phyloP scores from a whole-genome alignment of 2,113 vertebrate species.

The Pterocles orientalis region DNA sequence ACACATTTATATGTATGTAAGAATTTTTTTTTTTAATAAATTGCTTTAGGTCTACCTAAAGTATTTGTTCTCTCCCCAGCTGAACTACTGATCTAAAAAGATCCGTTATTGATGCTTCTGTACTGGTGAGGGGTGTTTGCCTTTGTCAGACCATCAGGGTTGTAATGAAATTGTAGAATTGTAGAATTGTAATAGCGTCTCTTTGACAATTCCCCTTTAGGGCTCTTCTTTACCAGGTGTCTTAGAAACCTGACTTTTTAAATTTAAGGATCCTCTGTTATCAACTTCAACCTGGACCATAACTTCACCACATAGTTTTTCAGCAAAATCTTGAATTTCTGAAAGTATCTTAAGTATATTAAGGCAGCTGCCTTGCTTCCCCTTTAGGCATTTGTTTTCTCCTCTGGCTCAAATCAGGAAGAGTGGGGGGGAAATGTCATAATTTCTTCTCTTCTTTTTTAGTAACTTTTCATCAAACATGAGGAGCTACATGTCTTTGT shows the following conservation, averaged over 20 bases:
- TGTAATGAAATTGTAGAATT: background rate
- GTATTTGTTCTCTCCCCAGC: background rate
- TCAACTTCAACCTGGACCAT: background rate
- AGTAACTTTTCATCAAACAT: conserved; percentile 12
- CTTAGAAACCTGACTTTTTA: background rate
- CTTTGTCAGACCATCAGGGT: background rate
- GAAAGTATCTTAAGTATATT: background rate
- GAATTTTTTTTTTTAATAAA: background rate
- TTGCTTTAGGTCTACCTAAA: background rate
- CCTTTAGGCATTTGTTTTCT: background rate
- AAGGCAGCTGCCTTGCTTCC: background rate
- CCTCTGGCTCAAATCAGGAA: background rate
- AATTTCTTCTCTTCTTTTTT: conserved; percentile 16
- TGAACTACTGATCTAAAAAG: background rate
- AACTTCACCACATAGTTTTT: background rate
- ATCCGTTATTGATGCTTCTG: background rate
- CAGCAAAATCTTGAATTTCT: background rate
- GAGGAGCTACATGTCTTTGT: conserved; percentile 15
- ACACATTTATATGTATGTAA: background rate
- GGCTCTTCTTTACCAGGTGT: background rate
- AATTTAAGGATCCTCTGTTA: background rate
- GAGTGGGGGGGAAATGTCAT: background rate
- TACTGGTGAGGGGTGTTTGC: background rate
- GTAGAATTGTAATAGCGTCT: background rate
- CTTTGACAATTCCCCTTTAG: background rate